Base-by-base conservation (phyloP, 2,113 vertebrate genomes). In the Aplodontia rufa region DNA sequence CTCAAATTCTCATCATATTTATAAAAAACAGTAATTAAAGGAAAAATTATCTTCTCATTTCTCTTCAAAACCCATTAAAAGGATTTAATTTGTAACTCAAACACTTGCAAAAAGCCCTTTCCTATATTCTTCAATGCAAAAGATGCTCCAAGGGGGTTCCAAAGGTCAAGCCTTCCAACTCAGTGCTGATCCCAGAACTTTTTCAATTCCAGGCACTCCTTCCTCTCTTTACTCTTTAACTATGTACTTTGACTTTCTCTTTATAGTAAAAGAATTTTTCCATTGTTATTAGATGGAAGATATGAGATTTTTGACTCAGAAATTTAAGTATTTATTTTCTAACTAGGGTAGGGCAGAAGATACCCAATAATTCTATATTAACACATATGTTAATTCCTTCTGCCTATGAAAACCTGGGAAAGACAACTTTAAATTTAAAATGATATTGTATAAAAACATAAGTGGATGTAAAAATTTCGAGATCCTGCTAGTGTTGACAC, bases 1-100 rank as follows among this genome's bases (percentile, higher is more conserved):
- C 17, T 94, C 68, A 93, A 75, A 96, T 76, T 68, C 58, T 97
- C 92, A 69, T 58, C 62, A 69, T 32, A 80, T 66, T 75, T 88
- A 62, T 90, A 20, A 75, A 60, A 94, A 64, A 74, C 64, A 89
- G 71, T 49, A 86, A 95, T 58, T 92, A 75, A 93, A 87, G 40
- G 78, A 62, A 75, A 72, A 87, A 58, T 32, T 32, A 60, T 60
- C 35, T 42, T 75, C 72, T 79, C 45, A 75, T 91, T 93, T 93
- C 35, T 42, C 78, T 91, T 79, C n/a, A 85, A 91, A 93, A 64
- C 69, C 26, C 40, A 69, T 69, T 55, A 40, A 71, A 60, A 92
- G 28, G 13, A 94, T 53, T 60, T 92, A 58, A 81, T 40, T 85
- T 86, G 49, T 62, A 85, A 84, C 40, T 76, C 40, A 49, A 86